These are phyloP conservation scores for Hemibagrus wyckioides DNA, from an alignment of 2,113 vertebrate species.

Conservation along the genomic window DNA sequence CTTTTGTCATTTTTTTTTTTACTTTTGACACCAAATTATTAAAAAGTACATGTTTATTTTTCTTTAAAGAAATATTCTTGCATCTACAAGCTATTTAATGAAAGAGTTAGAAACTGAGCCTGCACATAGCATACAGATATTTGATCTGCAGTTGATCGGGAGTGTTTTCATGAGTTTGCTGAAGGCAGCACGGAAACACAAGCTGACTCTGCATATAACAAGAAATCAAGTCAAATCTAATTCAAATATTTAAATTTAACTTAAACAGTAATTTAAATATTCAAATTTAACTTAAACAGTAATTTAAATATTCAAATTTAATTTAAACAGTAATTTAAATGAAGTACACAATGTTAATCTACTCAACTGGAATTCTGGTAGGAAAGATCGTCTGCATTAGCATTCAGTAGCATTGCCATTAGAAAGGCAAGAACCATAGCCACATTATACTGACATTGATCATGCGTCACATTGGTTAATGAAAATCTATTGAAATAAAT, in stretches of 20 bases:
- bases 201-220: not conserved
- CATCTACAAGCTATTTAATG: not conserved
- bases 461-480: not conserved
- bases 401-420: not conserved
- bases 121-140: not conserved
- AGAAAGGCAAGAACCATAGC: not conserved
- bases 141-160: not conserved
- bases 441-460: not conserved
- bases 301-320: conserved; percentile 5
- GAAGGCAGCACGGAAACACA: not conserved
- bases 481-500: not conserved
- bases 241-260: conserved; percentile 1
- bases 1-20: not conserved
- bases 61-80: not conserved
- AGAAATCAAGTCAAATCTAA: too few relatives aligned
- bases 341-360: conserved; percentile 9
- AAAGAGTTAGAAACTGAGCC: not conserved
- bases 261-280: conserved; percentile 9
- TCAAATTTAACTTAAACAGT: not conserved
- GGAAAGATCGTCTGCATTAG: not conserved
- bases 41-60: not conserved
- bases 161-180: not conserved
- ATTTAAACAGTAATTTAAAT: conserved; percentile 8
- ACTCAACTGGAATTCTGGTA: not conserved
- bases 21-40: not conserved